Base-by-base conservation (phyloP, 2,797 vertebrate species). In the Eurystomus glaucurus region DNA sequence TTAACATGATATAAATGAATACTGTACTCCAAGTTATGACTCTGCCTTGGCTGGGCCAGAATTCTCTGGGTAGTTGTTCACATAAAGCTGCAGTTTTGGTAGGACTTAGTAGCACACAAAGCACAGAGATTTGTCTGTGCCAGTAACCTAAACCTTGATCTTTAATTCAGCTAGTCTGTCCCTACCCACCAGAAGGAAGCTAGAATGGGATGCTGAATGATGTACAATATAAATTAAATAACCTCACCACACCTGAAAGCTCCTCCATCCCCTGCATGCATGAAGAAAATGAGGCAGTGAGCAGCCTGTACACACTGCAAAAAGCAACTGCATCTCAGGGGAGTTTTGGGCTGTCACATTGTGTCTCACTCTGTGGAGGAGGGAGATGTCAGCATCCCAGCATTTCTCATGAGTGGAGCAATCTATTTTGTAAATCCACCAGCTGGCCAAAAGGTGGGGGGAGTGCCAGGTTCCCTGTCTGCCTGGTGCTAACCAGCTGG, bases 401-500 rank as follows among this genome's bases (percentile, higher is more conserved):
- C 74, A 86, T 54, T 92, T 86, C 96, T 95, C 79, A n/a, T 95
- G 92, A 96, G 92, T 22, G 69, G 88, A 95, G 94, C 96, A 95
- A 97, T 97, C 96, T 90, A 96, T 97, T 96, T 86, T 96, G 94
- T 95, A 0, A 2, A 41, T 68, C 68, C 62, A 95, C 85, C 96
- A 97, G 95, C 96, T 97, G 96, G 88, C 64, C 88, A 48, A 71
- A 85, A 61, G 72, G 45, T 26, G 33, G 29, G 79, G 88, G 22
- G 48, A 80, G 52, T 88, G 96, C 96, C 96, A 97, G 94, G 45
- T 86, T 97, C 64, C 88, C 88, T 57, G 90, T 93, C 28, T 95
- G 94, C 93, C 96, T 86, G 90, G 94, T 93, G 96, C 94, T 96
- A 92, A 96, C 22, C 96, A 96, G 96, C 96, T 96, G 96, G 96